A percentile compares a stretch with the other conserved stretches of the same genome.
These are phyloP conservation scores for Epiblema foenella DNA, from an alignment of 2,888 invertebrate species.

Conservation along the genomic window DNA sequence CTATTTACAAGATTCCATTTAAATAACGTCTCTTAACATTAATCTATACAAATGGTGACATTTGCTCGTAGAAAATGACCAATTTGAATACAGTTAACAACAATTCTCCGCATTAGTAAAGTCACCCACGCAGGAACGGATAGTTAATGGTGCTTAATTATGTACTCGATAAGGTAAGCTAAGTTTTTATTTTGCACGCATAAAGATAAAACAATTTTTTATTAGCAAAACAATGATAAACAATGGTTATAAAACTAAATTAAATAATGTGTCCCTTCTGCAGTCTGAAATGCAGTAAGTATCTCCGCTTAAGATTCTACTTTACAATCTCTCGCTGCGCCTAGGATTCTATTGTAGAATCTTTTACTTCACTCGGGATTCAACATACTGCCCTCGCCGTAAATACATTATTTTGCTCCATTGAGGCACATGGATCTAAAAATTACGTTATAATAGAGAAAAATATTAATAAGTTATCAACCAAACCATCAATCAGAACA, in stretches of 20 bases:
- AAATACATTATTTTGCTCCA: too few relatives aligned
- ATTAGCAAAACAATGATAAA: neutral
- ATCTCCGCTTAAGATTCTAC: too few relatives aligned
- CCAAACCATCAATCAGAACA: too few relatives aligned
- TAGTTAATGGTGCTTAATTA: constrained; percentile 62
- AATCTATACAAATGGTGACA: constrained; percentile 59
- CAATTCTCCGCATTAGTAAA: constrained; percentile 64
- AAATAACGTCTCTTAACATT: constrained; percentile 53
- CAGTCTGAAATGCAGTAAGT: too few relatives aligned
- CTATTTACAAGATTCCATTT: constrained; percentile 38
- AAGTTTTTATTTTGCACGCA: constrained; percentile 24
- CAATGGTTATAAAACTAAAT: neutral
- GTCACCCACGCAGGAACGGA: constrained; percentile 38
- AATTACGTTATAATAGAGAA: too few relatives aligned
- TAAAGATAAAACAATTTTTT: neutral
- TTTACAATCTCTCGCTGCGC: too few relatives aligned
- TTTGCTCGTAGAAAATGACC: constrained; percentile 64
- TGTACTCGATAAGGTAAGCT: constrained; percentile 58
- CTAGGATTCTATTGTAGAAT: too few relatives aligned
- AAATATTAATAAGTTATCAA: too few relatives aligned
- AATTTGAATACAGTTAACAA: constrained; percentile 72
- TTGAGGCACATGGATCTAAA: too few relatives aligned
- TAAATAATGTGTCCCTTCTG: too few relatives aligned
- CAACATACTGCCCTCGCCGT: too few relatives aligned
- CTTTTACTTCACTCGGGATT: too few relatives aligned